phyloP scores from a whole-genome alignment of 1,140 invertebrate species.

The Trichomalopsis sarcophagae region DNA sequence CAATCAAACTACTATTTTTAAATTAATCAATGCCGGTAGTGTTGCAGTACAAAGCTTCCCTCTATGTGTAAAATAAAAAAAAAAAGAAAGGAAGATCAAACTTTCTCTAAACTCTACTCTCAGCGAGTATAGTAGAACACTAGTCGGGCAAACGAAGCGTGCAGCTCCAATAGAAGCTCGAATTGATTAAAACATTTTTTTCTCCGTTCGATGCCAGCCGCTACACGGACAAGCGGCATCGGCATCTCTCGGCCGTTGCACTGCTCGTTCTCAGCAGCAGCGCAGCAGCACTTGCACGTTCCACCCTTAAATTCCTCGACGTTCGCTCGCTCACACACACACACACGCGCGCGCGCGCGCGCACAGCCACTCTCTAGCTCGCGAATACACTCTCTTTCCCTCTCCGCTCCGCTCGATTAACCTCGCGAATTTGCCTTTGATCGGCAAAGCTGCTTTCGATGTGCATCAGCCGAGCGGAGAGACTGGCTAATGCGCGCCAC shows the following conservation, averaged over 20 bases:
- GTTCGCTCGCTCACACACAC: not conserved
- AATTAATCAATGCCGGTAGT: too few relatives aligned
- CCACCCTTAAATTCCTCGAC: not conserved
- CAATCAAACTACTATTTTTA: too few relatives aligned
- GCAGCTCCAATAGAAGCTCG: not conserved
- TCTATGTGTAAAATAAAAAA: too few relatives aligned
- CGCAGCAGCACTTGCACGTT: not conserved
- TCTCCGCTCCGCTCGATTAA: slow-evolving; percentile 43
- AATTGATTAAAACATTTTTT: slow-evolving; percentile 32
- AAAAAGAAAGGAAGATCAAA: not conserved
- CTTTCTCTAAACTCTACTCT: not conserved
- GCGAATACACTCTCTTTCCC: not conserved
- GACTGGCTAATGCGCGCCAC: slow-evolving; percentile 13
- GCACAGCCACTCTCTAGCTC: not conserved
- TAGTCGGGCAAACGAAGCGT: not conserved
- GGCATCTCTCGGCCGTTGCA: too few relatives aligned
- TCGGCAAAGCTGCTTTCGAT: slow-evolving; percentile 29
- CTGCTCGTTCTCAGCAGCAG: not conserved
- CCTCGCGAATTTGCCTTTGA: slow-evolving; percentile 39
- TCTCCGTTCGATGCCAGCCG: not conserved
- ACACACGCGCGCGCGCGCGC: slow-evolving; percentile 12
- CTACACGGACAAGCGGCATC: not conserved
- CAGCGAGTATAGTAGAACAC: not conserved
- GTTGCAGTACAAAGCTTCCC: too few relatives aligned
- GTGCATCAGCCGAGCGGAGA: slow-evolving; percentile 24